Evolutionary conservation across 92 coral and sea anemone genomes (phyloP).

Genomic region (Zoanthus solanderi): DNA sequence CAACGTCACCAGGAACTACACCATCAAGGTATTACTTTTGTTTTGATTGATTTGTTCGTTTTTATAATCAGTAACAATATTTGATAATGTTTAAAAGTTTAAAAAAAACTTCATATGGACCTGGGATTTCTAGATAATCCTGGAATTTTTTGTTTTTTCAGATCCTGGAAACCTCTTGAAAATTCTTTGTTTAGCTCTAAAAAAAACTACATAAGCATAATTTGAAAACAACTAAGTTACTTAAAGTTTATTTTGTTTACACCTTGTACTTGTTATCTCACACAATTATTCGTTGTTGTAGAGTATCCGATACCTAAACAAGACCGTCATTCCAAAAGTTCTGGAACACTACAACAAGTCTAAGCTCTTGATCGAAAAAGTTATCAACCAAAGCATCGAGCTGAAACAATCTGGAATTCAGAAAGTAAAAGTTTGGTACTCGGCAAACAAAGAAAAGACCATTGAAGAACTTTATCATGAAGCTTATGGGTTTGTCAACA

Average conservation of each 20-base stretch:
- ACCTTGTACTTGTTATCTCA: neutral
- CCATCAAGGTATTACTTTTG: too few relatives aligned
- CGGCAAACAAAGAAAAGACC: conserved; percentile 86
- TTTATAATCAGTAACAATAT: neutral
- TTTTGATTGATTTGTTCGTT: neutral
- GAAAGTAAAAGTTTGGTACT: conserved; percentile 77
- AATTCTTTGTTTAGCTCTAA: too few relatives aligned
- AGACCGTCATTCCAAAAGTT: conserved; percentile 68
- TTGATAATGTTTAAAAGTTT: neutral
- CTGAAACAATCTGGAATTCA: conserved; percentile 57
- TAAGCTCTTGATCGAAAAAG: conserved; percentile 64
- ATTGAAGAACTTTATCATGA: conserved; percentile 71
- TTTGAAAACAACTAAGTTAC: too few relatives aligned
- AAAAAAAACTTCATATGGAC: too few relatives aligned
- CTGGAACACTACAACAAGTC: conserved; percentile 60
- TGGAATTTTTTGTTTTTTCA: too few relatives aligned
- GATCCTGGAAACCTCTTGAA: too few relatives aligned
- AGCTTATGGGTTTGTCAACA: conserved; percentile 54
- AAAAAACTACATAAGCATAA: too few relatives aligned
- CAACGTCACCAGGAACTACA: too few relatives aligned
- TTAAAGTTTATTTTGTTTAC: neutral
- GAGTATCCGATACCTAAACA: conserved; percentile 62
- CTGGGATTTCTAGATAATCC: too few relatives aligned
- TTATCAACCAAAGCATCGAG: conserved; percentile 59
- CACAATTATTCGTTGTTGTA: neutral